A percentile compares a stretch with the other conserved stretches of the same genome.
Evolutionary conservation across 2,888 invertebrate genomes (phyloP).

Genomic region (Lithodes maja): DNA sequence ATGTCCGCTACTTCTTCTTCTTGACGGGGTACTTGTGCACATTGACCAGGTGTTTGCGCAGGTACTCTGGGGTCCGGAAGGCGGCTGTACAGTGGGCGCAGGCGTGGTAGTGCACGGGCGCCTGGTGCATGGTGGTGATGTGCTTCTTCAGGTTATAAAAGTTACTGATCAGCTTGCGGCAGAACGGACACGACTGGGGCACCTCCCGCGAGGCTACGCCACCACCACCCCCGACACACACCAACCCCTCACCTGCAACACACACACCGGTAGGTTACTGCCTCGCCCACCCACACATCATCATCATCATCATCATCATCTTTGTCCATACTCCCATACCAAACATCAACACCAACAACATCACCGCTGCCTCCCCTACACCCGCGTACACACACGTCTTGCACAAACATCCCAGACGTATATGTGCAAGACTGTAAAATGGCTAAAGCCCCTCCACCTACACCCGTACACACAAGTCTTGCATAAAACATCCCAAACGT

Average conservation of each 20-base stretch:
- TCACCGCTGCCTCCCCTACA: background rate
- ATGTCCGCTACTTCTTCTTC: slow-evolving; percentile 71
- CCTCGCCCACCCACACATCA: slow-evolving; percentile 8
- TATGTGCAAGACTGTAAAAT: background rate
- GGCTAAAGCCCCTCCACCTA: background rate
- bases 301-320: background rate
- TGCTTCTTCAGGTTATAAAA: slow-evolving; percentile 74
- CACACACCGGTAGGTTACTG: slow-evolving; percentile 46
- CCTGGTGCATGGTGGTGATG: slow-evolving; percentile 74
- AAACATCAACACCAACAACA: background rate
- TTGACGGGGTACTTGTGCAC: slow-evolving; percentile 74
- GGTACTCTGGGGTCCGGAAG: slow-evolving; percentile 73
- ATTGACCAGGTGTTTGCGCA: slow-evolving; percentile 73
- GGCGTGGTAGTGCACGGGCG: slow-evolving; percentile 73
- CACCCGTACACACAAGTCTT: background rate
- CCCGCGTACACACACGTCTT: background rate
- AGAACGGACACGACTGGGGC: slow-evolving; percentile 73
- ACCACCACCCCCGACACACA: slow-evolving; percentile 59
- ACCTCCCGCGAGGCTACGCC: slow-evolving; percentile 71
- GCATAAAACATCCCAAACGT: background rate
- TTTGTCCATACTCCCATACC: background rate
- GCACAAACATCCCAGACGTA: background rate
- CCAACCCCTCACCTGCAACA: slow-evolving; percentile 69
- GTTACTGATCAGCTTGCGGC: slow-evolving; percentile 73
- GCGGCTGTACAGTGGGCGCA: slow-evolving; percentile 73